These are phyloP conservation scores for Lasioglossum marginatum DNA, from an alignment of 2,888 invertebrate species.

Conservation along the genomic window DNA sequence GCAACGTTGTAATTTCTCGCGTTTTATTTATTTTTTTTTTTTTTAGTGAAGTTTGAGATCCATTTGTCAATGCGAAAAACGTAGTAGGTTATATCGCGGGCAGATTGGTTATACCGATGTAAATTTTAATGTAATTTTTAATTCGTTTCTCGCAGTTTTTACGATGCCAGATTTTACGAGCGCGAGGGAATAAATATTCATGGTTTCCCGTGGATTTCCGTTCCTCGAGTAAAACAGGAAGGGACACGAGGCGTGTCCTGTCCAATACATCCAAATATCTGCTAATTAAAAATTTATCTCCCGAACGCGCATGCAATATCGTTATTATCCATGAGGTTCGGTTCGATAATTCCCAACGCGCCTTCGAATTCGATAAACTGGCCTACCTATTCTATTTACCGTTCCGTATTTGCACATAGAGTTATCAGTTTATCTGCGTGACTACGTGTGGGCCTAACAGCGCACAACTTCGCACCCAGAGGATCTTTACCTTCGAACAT, in stretches of 20 bases:
- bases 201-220: conserved; percentile 15
- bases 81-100: not conserved
- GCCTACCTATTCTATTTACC: conserved; percentile 26
- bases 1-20: not conserved
- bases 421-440: not conserved
- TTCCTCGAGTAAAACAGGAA: conserved; percentile 27
- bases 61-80: conserved; percentile 5
- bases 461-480: not conserved
- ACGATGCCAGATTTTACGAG: conserved; percentile 22
- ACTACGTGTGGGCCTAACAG: not conserved
- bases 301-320: conserved; percentile 12
- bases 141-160: conserved; percentile 21
- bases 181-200: conserved; percentile 31
- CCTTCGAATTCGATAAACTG: conserved; percentile 26
- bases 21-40: not conserved
- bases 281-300: conserved; percentile 39
- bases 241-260: not conserved
- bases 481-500: not conserved
- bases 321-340: conserved; percentile 24
- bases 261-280: conserved; percentile 19
- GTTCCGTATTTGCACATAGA: not conserved
- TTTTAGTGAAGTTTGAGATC: not conserved
- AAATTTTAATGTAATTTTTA: conserved; percentile 27
- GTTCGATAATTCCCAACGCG: conserved; percentile 32
- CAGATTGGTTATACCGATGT: conserved; percentile 18